Base-by-base conservation (phyloP, 2,113 vertebrate species). In the Pteruthius melanotis region DNA sequence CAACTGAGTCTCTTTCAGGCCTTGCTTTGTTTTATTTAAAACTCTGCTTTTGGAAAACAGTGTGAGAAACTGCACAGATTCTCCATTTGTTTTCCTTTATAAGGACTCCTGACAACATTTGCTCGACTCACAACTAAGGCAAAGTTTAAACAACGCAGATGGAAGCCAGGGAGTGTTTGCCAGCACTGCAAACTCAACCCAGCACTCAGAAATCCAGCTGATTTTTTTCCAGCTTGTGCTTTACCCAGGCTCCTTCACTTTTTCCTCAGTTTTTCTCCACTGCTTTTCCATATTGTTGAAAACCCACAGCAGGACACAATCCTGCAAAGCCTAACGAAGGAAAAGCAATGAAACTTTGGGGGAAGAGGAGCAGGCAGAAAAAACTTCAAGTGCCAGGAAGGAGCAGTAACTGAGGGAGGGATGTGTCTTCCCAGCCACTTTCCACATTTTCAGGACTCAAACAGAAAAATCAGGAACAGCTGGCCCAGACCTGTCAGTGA, bases 21-120 rank as follows among this genome's bases (percentile, higher is more conserved):
- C 30, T 64, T 39, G 56, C 39, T 74, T 52, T 82, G 78, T 50
- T 82, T 80, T 33, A 77, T 93, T 78, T 57, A 68, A 77, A 94
- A 54, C 56, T 66, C 90, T 57, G 60, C 64, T 68, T 94, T 92
- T 82, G 83, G 90, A 83, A 89, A 93, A 20, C 50, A 44, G 42
- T 35, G 59, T 95, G 76, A 96, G 83, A 93, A 94, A 84, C 92
- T 3, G 37, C n/a, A 85, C 50, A 78, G 64, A 54, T 71, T 65
- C 64, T 63, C 30, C 56, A 40, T 83, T 95, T 89, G 86, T 82
- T 95, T 93, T 82, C 83, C 94, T 85, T 93, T 92, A 93, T 11
- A 95, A 90, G 61, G 79, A 68, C 56, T 83, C 79, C 18, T 59
- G 56, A 89, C 69, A 83, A 75, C 81, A 50, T 78, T 42, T 93